Evolutionary conservation across 2,888 invertebrate species (phyloP).

Genomic region (Drosophila kuntzei): DNA sequence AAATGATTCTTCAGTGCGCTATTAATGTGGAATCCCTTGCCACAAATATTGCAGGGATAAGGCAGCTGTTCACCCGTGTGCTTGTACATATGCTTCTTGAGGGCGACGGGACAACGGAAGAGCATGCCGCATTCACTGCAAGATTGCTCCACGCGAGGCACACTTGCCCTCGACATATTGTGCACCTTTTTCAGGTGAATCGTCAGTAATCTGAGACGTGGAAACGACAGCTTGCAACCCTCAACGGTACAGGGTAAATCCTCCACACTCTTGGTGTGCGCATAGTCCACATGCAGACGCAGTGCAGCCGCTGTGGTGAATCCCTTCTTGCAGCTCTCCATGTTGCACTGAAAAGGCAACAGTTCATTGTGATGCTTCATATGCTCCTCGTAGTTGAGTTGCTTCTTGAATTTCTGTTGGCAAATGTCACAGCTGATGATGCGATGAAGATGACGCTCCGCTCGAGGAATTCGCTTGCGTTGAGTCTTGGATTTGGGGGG

Average conservation of each 20-base stretch:
- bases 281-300: constrained; percentile 79
- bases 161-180: constrained; percentile 55
- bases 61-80: constrained; percentile 83
- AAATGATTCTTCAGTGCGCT: constrained; percentile 84
- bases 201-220: constrained; percentile 79
- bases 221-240: constrained; percentile 77
- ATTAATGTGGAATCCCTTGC: constrained; percentile 83
- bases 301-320: constrained; percentile 81
- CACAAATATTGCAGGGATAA: constrained; percentile 83
- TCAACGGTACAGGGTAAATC: constrained; percentile 76
- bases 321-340: constrained; percentile 77
- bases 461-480: constrained; percentile 48
- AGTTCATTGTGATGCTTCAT: constrained; percentile 83
- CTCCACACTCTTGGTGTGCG: constrained; percentile 73
- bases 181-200: constrained; percentile 82
- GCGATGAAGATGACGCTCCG: constrained; percentile 58
- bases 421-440: constrained; percentile 78
- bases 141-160: constrained; percentile 71
- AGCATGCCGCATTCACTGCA: constrained; percentile 81
- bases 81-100: constrained; percentile 83
- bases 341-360: constrained; percentile 79
- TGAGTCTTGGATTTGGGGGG: constrained; percentile 16
- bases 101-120: constrained; percentile 82
- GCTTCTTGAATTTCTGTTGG: constrained; percentile 80
- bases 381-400: constrained; percentile 76